phyloP scores from a whole-genome alignment of 2,797 vertebrate species.

The Pelochelys cantorii region DNA sequence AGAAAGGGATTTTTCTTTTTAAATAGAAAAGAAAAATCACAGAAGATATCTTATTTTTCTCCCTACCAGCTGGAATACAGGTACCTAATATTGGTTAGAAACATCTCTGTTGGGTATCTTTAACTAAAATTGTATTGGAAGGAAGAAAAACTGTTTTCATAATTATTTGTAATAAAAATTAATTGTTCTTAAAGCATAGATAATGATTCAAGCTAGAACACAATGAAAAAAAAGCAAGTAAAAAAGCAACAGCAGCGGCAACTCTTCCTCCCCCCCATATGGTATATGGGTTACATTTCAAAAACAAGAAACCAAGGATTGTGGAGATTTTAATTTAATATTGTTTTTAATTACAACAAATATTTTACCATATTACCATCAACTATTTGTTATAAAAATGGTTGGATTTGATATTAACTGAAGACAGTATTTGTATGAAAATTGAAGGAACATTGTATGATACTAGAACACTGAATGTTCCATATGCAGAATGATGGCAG shows the following conservation, averaged over 20 bases:
- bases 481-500: not conserved
- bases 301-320: not conserved
- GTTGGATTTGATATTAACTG: not conserved
- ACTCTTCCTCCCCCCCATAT: not conserved
- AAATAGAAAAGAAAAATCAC: not conserved
- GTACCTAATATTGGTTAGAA: not conserved
- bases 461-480: not conserved
- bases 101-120: slow-evolving; percentile 16
- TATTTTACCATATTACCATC: slow-evolving; percentile 23
- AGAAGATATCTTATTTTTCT: not conserved
- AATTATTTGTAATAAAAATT: slow-evolving; percentile 62
- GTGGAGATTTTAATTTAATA: not conserved
- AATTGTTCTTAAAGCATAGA: slow-evolving; percentile 54
- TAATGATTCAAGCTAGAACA: slow-evolving; percentile 50
- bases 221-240: slow-evolving; percentile 42
- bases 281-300: slow-evolving; percentile 19
- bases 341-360: slow-evolving; percentile 37
- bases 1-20: slow-evolving; percentile 30
- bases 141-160: slow-evolving; percentile 41
- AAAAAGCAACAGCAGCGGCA: slow-evolving; percentile 13
- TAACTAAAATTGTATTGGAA: slow-evolving; percentile 36
- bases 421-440: not conserved
- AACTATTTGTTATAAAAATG: slow-evolving; percentile 10
- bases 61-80: slow-evolving; percentile 1
- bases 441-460: not conserved